phyloP scores from a whole-genome alignment of 2,888 invertebrate species.

The Diadromus collaris region DNA sequence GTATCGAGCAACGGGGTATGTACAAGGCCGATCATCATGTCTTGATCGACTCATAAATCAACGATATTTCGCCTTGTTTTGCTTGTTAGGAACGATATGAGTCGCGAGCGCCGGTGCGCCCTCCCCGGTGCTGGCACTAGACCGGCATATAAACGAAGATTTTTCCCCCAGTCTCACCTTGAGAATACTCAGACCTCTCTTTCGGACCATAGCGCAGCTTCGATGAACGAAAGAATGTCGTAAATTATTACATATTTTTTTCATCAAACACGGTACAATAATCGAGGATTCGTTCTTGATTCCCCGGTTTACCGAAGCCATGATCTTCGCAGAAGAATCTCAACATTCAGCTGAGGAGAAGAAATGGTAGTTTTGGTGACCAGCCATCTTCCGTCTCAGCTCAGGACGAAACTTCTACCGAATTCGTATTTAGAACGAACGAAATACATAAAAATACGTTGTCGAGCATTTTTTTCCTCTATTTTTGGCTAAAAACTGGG shows the following conservation, averaged over 20 bases:
- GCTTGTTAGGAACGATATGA: slow-evolving; percentile 71
- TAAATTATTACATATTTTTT: slow-evolving; percentile 50
- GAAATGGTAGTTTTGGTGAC: neutral
- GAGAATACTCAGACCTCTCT: slow-evolving; percentile 56
- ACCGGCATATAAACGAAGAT: slow-evolving; percentile 27
- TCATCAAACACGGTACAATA: slow-evolving; percentile 24
- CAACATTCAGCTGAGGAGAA: neutral
- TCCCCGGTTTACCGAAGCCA: neutral
- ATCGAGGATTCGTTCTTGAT: slow-evolving; percentile 10
- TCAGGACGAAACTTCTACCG: no score
- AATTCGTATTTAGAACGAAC: neutral
- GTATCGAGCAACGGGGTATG: slow-evolving; percentile 50
- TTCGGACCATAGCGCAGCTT: slow-evolving; percentile 26
- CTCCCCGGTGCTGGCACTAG: slow-evolving; percentile 16
- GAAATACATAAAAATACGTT: neutral
- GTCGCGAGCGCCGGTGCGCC: slow-evolving; percentile 26
- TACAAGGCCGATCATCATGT: slow-evolving; percentile 51
- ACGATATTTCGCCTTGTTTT: slow-evolving; percentile 73
- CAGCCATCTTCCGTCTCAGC: no score
- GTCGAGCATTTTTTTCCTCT: neutral
- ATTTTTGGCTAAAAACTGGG: no score
- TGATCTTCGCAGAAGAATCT: neutral
- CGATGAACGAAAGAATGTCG: slow-evolving; percentile 16
- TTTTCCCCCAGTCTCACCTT: slow-evolving; percentile 39
- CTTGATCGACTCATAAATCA: slow-evolving; percentile 71